Evolutionary conservation across 2,888 invertebrate genomes (phyloP).

Genomic region (Lamellibrachia columna): DNA sequence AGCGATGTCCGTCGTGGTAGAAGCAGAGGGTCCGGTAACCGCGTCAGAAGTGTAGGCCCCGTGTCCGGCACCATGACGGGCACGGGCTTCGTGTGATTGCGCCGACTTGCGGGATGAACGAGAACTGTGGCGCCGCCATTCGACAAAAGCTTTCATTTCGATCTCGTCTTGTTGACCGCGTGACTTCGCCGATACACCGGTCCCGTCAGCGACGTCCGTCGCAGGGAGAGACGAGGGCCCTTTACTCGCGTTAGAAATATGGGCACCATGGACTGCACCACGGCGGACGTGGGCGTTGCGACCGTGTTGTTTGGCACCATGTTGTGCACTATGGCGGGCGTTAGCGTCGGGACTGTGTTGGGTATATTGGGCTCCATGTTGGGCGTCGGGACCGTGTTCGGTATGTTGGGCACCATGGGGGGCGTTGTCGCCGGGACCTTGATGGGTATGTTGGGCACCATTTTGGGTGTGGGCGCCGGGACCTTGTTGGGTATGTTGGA

Average conservation of each 20-base stretch:
- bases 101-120: neutral
- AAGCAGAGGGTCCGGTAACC: neutral
- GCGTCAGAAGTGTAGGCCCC: neutral
- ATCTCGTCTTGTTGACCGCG: neutral
- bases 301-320: neutral
- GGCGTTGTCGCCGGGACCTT: no score
- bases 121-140: neutral
- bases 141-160: neutral
- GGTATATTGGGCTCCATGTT: neutral
- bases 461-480: no score
- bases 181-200: neutral
- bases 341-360: neutral
- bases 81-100: neutral
- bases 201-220: neutral
- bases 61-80: neutral
- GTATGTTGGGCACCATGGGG: neutral
- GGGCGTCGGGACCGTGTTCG: neutral
- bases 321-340: neutral
- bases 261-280: neutral
- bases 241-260: neutral
- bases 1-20: neutral
- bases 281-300: neutral
- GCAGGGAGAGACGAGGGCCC: neutral
- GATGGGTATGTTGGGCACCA: no score
- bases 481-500: no score